Evolutionary conservation across 1,140 invertebrate genomes (phyloP), one percentile per base, ranked within the genome.

Genomic region (Drosophila paulistorum): DNA sequence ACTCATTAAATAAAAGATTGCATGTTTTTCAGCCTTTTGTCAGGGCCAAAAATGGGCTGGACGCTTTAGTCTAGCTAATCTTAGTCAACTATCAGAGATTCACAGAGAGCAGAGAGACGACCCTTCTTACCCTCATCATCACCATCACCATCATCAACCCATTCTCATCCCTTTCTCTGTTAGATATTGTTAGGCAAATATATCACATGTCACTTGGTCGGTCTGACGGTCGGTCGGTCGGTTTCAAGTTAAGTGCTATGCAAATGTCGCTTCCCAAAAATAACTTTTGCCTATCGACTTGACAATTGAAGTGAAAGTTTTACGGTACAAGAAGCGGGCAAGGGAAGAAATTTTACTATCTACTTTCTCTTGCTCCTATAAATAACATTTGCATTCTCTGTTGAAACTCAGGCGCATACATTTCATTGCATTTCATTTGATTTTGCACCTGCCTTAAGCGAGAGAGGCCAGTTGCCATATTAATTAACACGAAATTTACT

Each of bases 1-100:
- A 87, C 79, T 86, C 83, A 86, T 86, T 86, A 86, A 86, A 86
- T 87, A 86, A 86, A 86, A 86, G 83, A 86, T 86, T 86, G 83
- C 83, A 86, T 87, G 83, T 80, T 86, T 51, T 86, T 75, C 83
- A 87, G 83, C 84, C 83, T 71, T 86, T 86, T 86, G 83, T 86
- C 68, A 13, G 66, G n/a, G 17, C 66, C 30, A 20, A 23, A 51
- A 23, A 51, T 51, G 45, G 45, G 17, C 45, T 51, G 45, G 45
- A 3, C 45, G 73, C 69, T 35, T 9, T 13, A 13, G 17, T 17
- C 26, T 9, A 66, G 83, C 79, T 87, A 86, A 87, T 87, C 79
- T 72, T 35, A 55, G 23, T 61, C 54, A 65, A 57, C 33, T 48
- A 17, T 17, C 35, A 14, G 45, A 51, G 45, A 51, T 51, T 17